These are phyloP conservation scores for Dolichomitus sp. DNA, from an alignment of 2,888 invertebrate species.

Conservation along the genomic window DNA sequence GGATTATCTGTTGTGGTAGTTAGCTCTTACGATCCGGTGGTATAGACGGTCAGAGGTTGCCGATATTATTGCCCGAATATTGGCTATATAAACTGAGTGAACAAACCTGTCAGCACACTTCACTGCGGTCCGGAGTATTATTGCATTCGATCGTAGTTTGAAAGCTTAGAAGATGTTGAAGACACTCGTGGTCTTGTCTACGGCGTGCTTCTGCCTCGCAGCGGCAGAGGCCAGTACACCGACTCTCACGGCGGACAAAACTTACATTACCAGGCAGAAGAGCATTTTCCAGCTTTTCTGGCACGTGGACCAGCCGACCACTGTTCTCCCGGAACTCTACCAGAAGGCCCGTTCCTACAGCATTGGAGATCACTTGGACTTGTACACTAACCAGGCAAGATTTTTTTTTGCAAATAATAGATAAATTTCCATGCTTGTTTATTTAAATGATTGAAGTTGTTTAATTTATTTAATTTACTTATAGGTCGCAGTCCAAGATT, in stretches of 20 bases:
- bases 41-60: conserved; percentile 58
- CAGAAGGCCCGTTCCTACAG: conserved; percentile 75
- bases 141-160: conserved; percentile 11
- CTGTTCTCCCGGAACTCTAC: conserved; percentile 76
- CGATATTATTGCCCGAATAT: conserved; percentile 36
- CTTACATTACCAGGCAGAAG: conserved; percentile 85
- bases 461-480: conserved; percentile 77
- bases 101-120: conserved; percentile 40
- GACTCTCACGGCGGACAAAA: conserved; percentile 77
- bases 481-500: conserved; percentile 86
- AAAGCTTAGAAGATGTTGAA: conserved; percentile 84
- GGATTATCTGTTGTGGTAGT: conserved; percentile 23
- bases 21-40: conserved; percentile 7
- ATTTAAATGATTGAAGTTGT: conserved; percentile 63
- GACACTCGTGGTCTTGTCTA: conserved; percentile 86
- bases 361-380: conserved; percentile 72
- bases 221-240: conserved; percentile 73
- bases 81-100: conserved; percentile 57
- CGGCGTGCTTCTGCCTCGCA: conserved; percentile 85
- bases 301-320: conserved; percentile 84
- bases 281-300: conserved; percentile 86
- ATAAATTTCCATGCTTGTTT: not conserved
- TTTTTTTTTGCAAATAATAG: not conserved
- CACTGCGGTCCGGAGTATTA: conserved; percentile 44
- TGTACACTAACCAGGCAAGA: conserved; percentile 76